These are phyloP conservation scores for Phoeniculus purpureus DNA, from an alignment of 2,797 vertebrate species.

Conservation along the genomic window DNA sequence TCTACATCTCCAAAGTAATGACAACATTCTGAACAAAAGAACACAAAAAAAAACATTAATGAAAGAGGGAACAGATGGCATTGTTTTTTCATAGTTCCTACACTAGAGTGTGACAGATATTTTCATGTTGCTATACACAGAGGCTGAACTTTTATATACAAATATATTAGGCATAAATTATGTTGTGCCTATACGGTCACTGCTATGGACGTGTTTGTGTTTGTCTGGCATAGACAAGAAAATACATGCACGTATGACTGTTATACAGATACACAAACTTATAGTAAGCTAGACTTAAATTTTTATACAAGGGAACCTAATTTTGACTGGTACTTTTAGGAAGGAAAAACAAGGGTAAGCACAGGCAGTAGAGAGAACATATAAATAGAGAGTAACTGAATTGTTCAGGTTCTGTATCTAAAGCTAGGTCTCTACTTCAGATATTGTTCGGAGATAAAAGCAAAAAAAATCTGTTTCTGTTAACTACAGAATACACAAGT, in stretches of 20 bases:
- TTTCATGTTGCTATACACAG: neutral
- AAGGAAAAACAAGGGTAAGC: neutral
- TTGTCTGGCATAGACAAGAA: neutral
- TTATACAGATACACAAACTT: neutral
- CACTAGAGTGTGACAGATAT: accelerated
- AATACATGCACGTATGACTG: neutral
- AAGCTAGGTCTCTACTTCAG: neutral
- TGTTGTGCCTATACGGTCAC: neutral
- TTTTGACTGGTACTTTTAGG: neutral
- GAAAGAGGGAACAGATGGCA: neutral
- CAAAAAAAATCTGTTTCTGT: neutral
- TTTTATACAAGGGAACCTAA: neutral
- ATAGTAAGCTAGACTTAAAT: neutral
- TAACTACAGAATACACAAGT: neutral
- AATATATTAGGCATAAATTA: neutral
- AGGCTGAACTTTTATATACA: neutral
- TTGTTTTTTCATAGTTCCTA: neutral
- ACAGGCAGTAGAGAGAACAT: neutral
- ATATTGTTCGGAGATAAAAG: neutral
- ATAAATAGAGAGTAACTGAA: neutral
- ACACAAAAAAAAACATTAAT: neutral
- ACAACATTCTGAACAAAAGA: neutral
- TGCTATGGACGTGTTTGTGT: neutral
- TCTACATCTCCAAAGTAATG: neutral
- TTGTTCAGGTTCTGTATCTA: neutral